Percentiles rank a stretch among this genome's conserved stretches.
Evolutionary conservation across 2,888 invertebrate species (phyloP).

Genomic region (Salticus scenicus): DNA sequence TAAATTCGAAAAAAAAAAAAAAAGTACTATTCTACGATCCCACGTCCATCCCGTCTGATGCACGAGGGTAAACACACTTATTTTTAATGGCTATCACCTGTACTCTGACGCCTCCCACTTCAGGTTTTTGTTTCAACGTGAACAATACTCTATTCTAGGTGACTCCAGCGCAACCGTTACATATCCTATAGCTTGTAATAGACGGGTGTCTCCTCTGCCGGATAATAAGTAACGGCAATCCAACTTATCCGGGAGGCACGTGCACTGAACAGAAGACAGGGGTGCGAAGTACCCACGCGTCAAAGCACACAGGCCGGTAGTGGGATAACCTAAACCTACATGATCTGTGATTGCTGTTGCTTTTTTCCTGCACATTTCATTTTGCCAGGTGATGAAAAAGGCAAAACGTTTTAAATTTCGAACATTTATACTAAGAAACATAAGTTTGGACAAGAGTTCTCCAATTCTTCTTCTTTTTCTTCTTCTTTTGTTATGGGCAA

Average conservation of each 20-base stretch:
- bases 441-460: no score
- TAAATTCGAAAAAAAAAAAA: no score
- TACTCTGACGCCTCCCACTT: constrained; percentile 10
- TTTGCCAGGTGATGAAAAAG: constrained; percentile 15
- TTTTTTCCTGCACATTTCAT: neutral
- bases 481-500: no score
- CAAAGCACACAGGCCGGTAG: constrained; percentile 46
- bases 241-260: constrained; percentile 16
- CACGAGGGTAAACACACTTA: neutral
- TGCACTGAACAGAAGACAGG: neutral
- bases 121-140: neutral
- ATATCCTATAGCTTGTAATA: constrained; percentile 32
- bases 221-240: constrained; percentile 32
- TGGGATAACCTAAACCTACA: neutral
- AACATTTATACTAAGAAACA: no score
- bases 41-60: neutral
- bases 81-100: constrained; percentile 10
- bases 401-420: no score
- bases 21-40: no score
- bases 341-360: constrained; percentile 38
- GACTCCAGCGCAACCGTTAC: constrained; percentile 52
- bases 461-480: no score
- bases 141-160: constrained; percentile 23
- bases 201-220: constrained; percentile 21
- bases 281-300: constrained; percentile 37